Percentiles rank a stretch among this genome's conserved stretches.
phyloP scores from a whole-genome alignment of 2,888 invertebrate species.

The Escarpia spicata region DNA sequence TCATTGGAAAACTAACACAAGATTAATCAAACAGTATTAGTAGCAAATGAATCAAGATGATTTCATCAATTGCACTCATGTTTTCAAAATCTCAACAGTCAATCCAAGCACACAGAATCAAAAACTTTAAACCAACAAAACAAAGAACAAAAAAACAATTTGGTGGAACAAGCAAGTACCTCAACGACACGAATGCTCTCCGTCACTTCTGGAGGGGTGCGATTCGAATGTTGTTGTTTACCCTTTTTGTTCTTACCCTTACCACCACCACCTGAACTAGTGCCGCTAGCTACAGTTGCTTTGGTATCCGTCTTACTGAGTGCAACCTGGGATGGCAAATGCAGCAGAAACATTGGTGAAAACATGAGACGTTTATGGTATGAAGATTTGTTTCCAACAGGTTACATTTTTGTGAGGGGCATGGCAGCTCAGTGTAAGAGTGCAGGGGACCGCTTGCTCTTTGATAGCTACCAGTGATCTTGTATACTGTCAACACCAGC shows the following conservation, averaged over 20 bases:
- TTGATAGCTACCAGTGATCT: too few relatives aligned
- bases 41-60: neutral
- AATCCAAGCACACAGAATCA: neutral
- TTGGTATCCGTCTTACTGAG: neutral
- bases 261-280: neutral
- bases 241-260: constrained; percentile 12
- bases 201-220: neutral
- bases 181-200: neutral
- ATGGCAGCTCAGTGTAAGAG: neutral
- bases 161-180: neutral
- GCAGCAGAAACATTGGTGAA: neutral
- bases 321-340: neutral
- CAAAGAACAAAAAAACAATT: neutral
- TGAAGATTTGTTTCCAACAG: neutral
- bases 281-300: neutral
- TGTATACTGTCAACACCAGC: too few relatives aligned
- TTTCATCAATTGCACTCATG: neutral
- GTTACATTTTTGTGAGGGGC: neutral
- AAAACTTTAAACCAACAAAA: neutral
- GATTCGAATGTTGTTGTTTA: neutral
- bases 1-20: neutral
- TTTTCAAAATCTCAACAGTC: neutral
- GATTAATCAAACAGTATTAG: neutral
- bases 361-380: neutral
- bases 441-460: too few relatives aligned